Evolutionary conservation across 2,888 invertebrate genomes (phyloP), one percentile per base, ranked within the genome.

Genomic region (Hydraecia micacea): DNA sequence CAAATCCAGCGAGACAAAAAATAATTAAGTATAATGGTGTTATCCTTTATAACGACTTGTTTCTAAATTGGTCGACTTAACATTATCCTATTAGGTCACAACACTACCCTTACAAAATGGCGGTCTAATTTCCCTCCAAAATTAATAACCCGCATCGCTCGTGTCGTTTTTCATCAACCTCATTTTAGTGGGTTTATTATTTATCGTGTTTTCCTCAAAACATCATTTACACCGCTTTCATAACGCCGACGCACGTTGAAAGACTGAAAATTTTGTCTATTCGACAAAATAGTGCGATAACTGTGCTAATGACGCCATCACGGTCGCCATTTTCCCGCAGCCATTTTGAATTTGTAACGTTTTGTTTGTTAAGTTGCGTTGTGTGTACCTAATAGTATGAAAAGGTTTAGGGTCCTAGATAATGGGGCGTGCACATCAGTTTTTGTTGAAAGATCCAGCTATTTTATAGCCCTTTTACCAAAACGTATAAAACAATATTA

Each of bases 261-360:
- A 95, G 96, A 96, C 95, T 95, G 93, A 92, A 95, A 95, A 95
- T 96, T 96, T 95, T 93, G 97, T 95, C 96, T 95, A 96, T 95
- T 96, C 95, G 94, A 94, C 96, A 94, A 94, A 96, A 97, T 96
- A 96, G 96, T 96, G 95, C 92, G 96, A 95, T 96, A 96, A 94
- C 94, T 93, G 93, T 91, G 94, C 95, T 97, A 97, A 97, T 96
- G 96, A 97, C 93, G 93, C 92, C 93, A 92, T 93, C 92, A 92
- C 83, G 90, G 91, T 88, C 89, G 93, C 94, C 94, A 93, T 96
- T 95, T 95, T 93, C 86, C 86, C 87, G 89, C 87, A 86, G 91
- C 93, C 93, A 93, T 95, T 95, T 95, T 95, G 93, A 91, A 93
- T 94, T 91, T 89, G 85, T 91, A 92, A 93, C 91, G 94, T 94